A percentile compares a stretch with the other conserved stretches of the same genome.
Evolutionary conservation across 2,113 vertebrate species (phyloP).

Genomic region (Rhinoptilus africanus): DNA sequence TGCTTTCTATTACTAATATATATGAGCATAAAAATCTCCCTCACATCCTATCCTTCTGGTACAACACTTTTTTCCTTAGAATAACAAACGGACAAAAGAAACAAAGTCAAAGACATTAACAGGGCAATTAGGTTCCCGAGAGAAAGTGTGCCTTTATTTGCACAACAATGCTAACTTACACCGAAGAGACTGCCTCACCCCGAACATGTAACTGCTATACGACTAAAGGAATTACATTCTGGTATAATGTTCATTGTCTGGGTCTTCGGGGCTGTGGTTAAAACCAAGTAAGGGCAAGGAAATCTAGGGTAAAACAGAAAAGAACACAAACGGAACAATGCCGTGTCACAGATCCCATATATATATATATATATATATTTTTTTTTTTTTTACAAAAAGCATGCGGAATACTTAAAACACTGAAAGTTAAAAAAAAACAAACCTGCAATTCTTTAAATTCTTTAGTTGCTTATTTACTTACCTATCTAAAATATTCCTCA

Average conservation of each 20-base stretch:
- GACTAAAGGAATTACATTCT: background rate
- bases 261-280: background rate
- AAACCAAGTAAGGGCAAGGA: background rate
- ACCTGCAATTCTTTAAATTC: background rate
- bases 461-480: background rate
- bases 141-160: conserved; percentile 72
- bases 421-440: background rate
- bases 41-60: background rate
- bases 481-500: background rate
- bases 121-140: conserved; percentile 64
- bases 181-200: conserved; percentile 28
- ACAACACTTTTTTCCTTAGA: background rate
- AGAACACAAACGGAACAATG: background rate
- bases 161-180: conserved; percentile 67
- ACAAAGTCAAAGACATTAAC: conserved; percentile 31
- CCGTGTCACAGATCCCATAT: background rate
- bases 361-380: no score
- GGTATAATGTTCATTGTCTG: background rate
- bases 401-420: background rate
- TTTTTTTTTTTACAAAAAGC: background rate
- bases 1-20: background rate
- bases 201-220: background rate
- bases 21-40: background rate
- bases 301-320: background rate
- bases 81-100: conserved; percentile 25